Percentiles rank a stretch among this genome's conserved stretches.
Evolutionary conservation across 35 echinoderm and acorn worm species (phyloP).

Genomic region (Chiridota heheva): DNA sequence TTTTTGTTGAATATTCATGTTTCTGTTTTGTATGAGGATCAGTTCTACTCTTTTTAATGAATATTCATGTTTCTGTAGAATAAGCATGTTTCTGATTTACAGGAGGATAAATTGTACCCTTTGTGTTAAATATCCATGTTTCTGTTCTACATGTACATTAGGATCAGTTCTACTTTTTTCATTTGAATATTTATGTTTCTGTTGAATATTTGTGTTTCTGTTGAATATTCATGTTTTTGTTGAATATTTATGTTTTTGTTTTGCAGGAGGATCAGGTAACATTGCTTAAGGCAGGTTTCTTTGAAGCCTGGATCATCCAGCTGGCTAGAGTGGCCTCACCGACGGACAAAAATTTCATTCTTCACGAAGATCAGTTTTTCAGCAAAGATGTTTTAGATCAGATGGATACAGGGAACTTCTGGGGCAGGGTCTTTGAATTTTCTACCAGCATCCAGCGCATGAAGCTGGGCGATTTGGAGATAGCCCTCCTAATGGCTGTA

Average conservation of each 20-base stretch:
- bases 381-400: constrained; percentile 28
- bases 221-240: too few species aligned
- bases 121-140: too few species aligned
- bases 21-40: too few species aligned
- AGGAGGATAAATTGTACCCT: too few species aligned
- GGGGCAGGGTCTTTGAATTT: constrained; percentile 85
- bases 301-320: constrained; percentile 91
- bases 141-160: too few species aligned
- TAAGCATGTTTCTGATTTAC: too few species aligned
- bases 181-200: too few species aligned
- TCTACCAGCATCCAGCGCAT: constrained; percentile 53
- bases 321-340: constrained; percentile 54
- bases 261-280: constrained; percentile 90
- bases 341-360: constrained; percentile 53
- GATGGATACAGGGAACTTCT: constrained; percentile 72
- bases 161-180: too few species aligned
- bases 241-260: neutral
- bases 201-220: too few species aligned
- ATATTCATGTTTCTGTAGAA: too few species aligned
- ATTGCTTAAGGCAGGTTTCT: constrained; percentile 85
- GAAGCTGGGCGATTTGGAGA: constrained; percentile 76
- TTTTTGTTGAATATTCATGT: too few species aligned
- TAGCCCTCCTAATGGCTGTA: constrained; percentile 74
- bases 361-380: constrained; percentile 62
- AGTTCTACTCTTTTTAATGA: too few species aligned